Evolutionary conservation across 2,888 invertebrate genomes (phyloP).

Genomic region (Onthophagus sagittarius): DNA sequence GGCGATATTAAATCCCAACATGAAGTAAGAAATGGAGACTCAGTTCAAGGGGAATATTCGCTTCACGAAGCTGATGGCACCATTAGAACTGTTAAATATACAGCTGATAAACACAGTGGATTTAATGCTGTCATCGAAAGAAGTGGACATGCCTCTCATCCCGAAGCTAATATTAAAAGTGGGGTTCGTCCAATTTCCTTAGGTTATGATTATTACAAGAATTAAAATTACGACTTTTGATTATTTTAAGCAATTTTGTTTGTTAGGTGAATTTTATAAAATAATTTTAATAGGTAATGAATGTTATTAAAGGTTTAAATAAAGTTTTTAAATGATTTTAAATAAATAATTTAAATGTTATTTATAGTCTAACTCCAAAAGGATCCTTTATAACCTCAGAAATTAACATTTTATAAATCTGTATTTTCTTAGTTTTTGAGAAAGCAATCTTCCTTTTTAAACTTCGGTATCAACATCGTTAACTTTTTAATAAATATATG

Average conservation of each 20-base stretch:
- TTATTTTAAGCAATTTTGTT: neutral
- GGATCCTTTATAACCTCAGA: too few relatives aligned
- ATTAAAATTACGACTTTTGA: neutral
- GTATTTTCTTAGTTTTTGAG: too few relatives aligned
- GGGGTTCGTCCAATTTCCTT: neutral
- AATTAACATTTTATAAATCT: too few relatives aligned
- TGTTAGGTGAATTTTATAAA: too few relatives aligned
- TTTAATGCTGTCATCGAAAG: conserved; percentile 17
- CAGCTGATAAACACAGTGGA: conserved; percentile 16
- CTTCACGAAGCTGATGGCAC: conserved; percentile 18
- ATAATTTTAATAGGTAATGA: too few relatives aligned
- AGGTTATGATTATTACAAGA: conserved; percentile 1
- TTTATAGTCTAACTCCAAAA: too few relatives aligned
- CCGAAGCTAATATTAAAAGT: conserved; percentile 11
- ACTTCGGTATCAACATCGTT: too few relatives aligned
- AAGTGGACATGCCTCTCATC: conserved; percentile 24
- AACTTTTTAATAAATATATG: too few relatives aligned
- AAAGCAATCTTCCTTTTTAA: too few relatives aligned
- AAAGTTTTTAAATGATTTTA: too few relatives aligned
- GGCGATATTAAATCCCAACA: conserved; percentile 19
- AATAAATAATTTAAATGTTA: too few relatives aligned
- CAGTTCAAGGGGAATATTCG: conserved; percentile 15
- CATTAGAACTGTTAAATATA: conserved; percentile 13
- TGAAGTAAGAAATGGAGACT: conserved; percentile 12
- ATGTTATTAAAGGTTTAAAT: too few relatives aligned